These are phyloP conservation scores for Nomada fucata DNA, from an alignment of 2,888 invertebrate genomes.

Conservation along the genomic window DNA sequence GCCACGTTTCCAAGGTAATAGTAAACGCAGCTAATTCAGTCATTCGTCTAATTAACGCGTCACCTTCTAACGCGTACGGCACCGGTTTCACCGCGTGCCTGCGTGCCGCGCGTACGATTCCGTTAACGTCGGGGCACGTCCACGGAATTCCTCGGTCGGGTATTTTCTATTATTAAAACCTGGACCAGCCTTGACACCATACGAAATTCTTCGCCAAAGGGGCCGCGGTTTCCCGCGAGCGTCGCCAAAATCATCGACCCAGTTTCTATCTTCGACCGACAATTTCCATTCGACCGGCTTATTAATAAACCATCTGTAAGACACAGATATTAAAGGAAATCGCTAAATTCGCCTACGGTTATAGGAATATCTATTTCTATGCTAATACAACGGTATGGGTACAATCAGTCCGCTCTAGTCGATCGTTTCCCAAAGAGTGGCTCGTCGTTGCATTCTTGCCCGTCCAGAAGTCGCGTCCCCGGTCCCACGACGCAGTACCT, in stretches of 20 bases:
- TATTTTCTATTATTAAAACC: conserved; percentile 57
- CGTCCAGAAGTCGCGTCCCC: too few relatives aligned
- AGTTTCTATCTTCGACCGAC: conserved; percentile 5
- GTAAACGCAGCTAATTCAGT: conserved; percentile 48
- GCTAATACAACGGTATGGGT: too few relatives aligned
- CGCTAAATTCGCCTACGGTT: too few relatives aligned
- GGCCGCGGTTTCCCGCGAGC: conserved; percentile 22
- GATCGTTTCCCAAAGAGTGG: too few relatives aligned
- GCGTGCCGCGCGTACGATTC: conserved; percentile 5
- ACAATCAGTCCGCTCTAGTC: too few relatives aligned
- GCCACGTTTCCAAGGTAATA: conserved; percentile 38
- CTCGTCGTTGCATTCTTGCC: too few relatives aligned
- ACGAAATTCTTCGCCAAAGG: conserved; percentile 21
- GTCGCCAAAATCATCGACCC: conserved; percentile 47
- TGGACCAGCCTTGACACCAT: conserved; percentile 51
- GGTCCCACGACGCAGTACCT: too few relatives aligned
- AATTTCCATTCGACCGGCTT: conserved; percentile 3
- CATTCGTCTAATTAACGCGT: conserved; percentile 56
- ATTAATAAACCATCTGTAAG: conserved; percentile 19
- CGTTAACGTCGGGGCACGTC: not conserved
- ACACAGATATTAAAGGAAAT: too few relatives aligned
- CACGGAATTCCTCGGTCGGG: conserved; percentile 3
- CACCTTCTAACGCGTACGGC: conserved; percentile 38
- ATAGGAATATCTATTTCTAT: too few relatives aligned
- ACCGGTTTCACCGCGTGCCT: conserved; percentile 22